Percentiles rank a stretch among this genome's conserved stretches.
These are phyloP conservation scores for Cathartes aura DNA, from an alignment of 2,113 vertebrate species.

Conservation along the genomic window DNA sequence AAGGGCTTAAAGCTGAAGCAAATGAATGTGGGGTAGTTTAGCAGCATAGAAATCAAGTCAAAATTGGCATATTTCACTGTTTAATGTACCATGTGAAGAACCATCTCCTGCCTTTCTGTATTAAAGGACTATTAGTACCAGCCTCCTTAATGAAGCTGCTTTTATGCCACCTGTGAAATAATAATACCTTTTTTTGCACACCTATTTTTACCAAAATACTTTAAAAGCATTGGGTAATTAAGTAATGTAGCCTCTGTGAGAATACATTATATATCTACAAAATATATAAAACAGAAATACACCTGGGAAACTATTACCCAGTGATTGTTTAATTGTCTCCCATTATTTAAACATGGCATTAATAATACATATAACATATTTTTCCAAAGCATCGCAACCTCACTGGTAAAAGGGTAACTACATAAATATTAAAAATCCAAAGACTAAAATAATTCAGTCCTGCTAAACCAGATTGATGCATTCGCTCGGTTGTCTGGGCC, in stretches of 20 bases:
- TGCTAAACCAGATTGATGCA: background rate
- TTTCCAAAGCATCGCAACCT: background rate
- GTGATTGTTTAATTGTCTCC: slow-evolving; percentile 22
- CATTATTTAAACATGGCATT: slow-evolving; percentile 19
- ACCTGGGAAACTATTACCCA: slow-evolving; percentile 1
- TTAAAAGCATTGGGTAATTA: slow-evolving; percentile 38
- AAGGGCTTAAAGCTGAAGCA: slow-evolving; percentile 70
- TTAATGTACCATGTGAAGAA: slow-evolving; percentile 71
- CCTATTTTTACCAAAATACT: slow-evolving; percentile 33
- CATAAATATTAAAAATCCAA: slow-evolving; percentile 29
- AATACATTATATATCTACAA: background rate
- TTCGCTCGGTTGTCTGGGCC: background rate
- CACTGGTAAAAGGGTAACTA: background rate
- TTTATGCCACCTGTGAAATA: slow-evolving; percentile 51
- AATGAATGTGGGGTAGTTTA: slow-evolving; percentile 73
- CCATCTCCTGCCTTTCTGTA: slow-evolving; percentile 61
- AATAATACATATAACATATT: slow-evolving; percentile 2
- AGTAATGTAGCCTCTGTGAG: background rate
- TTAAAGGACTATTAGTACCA: slow-evolving; percentile 64
- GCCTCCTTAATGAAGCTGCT: slow-evolving; percentile 41
- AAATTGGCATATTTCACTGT: slow-evolving; percentile 74
- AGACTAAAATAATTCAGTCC: background rate
- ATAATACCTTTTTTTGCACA: slow-evolving; percentile 25
- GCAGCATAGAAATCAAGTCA: slow-evolving; percentile 68
- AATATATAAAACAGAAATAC: background rate